A percentile compares a stretch with the other conserved stretches of the same genome.
Evolutionary conservation across 37 sponge, comb jelly and placozoan genomes (phyloP).

Genomic region (Haliclona indistincta): DNA sequence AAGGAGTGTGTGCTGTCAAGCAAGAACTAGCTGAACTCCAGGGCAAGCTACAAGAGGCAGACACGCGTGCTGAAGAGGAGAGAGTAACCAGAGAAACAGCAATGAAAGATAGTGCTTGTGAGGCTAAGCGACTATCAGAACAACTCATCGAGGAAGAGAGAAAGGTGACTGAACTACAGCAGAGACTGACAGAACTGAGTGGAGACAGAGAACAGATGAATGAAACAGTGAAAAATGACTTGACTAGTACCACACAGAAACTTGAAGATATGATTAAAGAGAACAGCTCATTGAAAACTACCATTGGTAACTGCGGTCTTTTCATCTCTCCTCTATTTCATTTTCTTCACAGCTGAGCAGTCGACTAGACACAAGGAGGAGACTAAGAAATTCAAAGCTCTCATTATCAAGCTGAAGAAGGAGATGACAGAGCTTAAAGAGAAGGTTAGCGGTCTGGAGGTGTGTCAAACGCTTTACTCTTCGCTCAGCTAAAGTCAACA

Average conservation of each 20-base stretch:
- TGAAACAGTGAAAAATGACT: background rate
- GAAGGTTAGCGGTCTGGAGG: constrained; percentile 22
- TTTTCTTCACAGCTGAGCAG: no score
- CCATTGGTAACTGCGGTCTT: no score
- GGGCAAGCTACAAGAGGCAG: background rate
- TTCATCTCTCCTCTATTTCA: no score
- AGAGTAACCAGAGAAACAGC: background rate
- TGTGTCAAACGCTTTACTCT: no score
- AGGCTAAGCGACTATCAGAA: background rate
- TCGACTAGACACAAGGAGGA: constrained; percentile 55
- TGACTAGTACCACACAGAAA: no score
- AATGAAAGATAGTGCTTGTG: background rate
- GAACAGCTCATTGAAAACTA: background rate
- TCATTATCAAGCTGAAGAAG: constrained; percentile 69
- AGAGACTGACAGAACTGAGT: background rate
- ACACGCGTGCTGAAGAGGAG: background rate
- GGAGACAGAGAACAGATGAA: constrained; percentile 4
- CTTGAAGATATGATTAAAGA: background rate
- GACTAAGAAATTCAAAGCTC: constrained; percentile 66
- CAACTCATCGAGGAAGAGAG: background rate
- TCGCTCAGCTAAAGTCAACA: no score
- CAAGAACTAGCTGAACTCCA: no score
- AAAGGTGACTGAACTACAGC: background rate
- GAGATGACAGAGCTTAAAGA: constrained; percentile 62
- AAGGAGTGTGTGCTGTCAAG: no score